phyloP scores from a whole-genome alignment of 35 echinoderm and acorn worm genomes.

The Ptychodera flava region DNA sequence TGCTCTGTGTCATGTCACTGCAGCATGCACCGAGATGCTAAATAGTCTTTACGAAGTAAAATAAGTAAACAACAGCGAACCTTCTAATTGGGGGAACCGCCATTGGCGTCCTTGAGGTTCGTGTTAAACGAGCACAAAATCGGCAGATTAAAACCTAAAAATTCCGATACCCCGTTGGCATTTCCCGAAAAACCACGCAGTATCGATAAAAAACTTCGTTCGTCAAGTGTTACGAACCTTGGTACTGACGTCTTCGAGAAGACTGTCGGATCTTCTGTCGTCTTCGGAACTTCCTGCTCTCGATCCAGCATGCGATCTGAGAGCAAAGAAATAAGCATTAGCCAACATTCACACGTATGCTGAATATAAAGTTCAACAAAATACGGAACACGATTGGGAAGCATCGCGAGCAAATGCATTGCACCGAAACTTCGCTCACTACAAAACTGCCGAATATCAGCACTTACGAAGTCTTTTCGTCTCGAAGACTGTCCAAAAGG shows the following conservation, averaged over 20 bases:
- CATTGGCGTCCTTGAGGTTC: not conserved
- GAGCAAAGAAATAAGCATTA: not conserved
- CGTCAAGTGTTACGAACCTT: not conserved
- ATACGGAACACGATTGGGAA: not conserved
- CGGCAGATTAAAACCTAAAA: not conserved
- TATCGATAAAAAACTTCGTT: not conserved
- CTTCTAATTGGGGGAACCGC: not conserved
- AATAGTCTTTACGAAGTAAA: not conserved
- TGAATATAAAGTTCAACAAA: not conserved
- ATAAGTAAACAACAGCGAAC: not conserved
- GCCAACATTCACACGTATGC: not conserved
- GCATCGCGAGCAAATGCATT: not conserved
- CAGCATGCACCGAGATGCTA: not conserved
- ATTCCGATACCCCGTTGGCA: not conserved
- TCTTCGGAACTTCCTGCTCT: not conserved
- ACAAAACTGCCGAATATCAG: not conserved
- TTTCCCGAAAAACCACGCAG: not conserved
- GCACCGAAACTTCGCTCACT: not conserved
- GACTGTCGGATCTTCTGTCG: not conserved
- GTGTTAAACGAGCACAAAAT: not conserved
- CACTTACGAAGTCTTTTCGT: not conserved
- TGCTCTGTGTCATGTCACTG: not conserved
- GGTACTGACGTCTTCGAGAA: not conserved
- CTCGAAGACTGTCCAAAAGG: not conserved
- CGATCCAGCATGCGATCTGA: not conserved